A percentile compares a stretch with the other conserved stretches of the same genome.
Conservation (phyloP, 2,888 invertebrate species). For the Aplocera efformata region DNA sequence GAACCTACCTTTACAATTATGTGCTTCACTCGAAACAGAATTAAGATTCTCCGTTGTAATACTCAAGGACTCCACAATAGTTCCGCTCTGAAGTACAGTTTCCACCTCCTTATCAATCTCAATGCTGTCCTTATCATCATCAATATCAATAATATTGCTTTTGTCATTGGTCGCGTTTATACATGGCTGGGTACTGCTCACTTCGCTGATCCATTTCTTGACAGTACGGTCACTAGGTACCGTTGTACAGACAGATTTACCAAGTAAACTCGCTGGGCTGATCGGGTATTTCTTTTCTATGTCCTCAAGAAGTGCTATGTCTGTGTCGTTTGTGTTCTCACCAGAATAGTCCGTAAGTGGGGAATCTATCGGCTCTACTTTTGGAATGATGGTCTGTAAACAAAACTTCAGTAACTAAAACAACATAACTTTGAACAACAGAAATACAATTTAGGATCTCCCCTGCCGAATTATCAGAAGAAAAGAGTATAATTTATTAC, state of each 20-base stretch:
- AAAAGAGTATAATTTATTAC: no score
- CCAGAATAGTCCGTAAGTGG: slow-evolving; percentile 66
- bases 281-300: slow-evolving; percentile 54
- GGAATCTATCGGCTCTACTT: slow-evolving; percentile 67
- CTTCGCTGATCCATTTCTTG: slow-evolving; percentile 69
- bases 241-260: slow-evolving; percentile 41
- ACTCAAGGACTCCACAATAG: slow-evolving; percentile 69
- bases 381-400: slow-evolving; percentile 60
- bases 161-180: slow-evolving; percentile 53
- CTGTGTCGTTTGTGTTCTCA: slow-evolving; percentile 66
- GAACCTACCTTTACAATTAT: slow-evolving; percentile 61
- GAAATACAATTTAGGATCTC: no score
- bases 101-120: slow-evolving; percentile 76
- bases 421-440: no score
- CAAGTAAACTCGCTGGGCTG: slow-evolving; percentile 43
- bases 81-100: slow-evolving; percentile 71
- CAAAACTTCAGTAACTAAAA: not conserved
- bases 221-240: slow-evolving; percentile 42
- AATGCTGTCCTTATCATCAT: slow-evolving; percentile 60
- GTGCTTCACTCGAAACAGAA: slow-evolving; percentile 62
- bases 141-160: slow-evolving; percentile 33
- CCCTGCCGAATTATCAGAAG: no score
- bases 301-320: slow-evolving; percentile 62
- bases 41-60: slow-evolving; percentile 69
- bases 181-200: slow-evolving; percentile 70